Conservation (phyloP, 1,140 invertebrate genomes). For the Habropoda laboriosa region DNA sequence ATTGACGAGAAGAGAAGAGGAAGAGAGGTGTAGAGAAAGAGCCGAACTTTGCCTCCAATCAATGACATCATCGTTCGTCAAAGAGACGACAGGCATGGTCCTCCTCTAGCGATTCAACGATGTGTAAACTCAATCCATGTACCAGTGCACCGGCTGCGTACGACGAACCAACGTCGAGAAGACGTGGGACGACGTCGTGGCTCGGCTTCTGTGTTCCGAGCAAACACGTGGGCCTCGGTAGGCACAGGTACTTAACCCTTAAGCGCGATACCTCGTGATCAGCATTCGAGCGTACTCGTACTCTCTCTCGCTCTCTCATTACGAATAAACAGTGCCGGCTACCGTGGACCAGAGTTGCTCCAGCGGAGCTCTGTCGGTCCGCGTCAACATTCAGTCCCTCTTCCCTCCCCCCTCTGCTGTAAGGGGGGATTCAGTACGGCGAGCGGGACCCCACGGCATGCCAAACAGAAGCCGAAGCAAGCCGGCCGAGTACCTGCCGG, state of each 20-base stretch:
- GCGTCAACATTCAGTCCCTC: slow-evolving; percentile 51
- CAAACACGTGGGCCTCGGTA: slow-evolving; percentile 65
- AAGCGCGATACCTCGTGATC: slow-evolving; percentile 61
- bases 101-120: neutral
- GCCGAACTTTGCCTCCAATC: neutral
- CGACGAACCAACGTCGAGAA: slow-evolving; percentile 17
- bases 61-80: neutral
- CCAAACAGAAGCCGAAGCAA: slow-evolving; percentile 79
- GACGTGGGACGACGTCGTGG: slow-evolving; percentile 49
- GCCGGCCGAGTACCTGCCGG: slow-evolving; percentile 74
- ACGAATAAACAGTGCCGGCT: slow-evolving; percentile 73
- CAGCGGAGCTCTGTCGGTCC: slow-evolving; percentile 2
- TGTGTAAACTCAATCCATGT: neutral
- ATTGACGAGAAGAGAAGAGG: neutral
- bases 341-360: slow-evolving; percentile 60
- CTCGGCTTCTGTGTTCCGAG: slow-evolving; percentile 68
- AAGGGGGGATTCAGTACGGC: slow-evolving; percentile 1
- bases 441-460: slow-evolving; percentile 70
- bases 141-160: neutral
- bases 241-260: slow-evolving; percentile 65
- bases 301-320: slow-evolving; percentile 53
- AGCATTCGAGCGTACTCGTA: slow-evolving; percentile 33
- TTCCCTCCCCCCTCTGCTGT: slow-evolving; percentile 7
- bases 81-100: neutral
- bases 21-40: too few relatives aligned